Conservation (phyloP, 1,140 invertebrate genomes). For the Plodia interpunctella region DNA sequence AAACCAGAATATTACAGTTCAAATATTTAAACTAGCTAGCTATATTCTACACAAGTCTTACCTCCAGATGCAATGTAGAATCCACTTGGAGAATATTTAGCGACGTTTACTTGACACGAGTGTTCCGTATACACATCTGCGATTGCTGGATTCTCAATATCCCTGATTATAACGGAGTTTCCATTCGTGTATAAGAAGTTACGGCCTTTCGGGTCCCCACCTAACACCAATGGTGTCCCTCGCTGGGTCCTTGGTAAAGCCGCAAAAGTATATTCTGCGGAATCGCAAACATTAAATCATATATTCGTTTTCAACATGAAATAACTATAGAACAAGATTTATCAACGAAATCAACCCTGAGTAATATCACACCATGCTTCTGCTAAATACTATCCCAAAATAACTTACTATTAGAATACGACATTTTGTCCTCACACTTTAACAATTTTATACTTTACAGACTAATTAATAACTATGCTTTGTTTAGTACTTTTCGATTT, state of each 20-base stretch:
- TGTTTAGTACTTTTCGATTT: slow-evolving; percentile 56
- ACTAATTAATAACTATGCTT: slow-evolving; percentile 38
- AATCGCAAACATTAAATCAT: slow-evolving; percentile 36
- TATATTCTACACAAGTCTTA: slow-evolving; percentile 67
- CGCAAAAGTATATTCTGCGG: slow-evolving; percentile 92
- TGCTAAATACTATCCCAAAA: slow-evolving; percentile 11
- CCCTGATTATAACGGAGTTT: slow-evolving; percentile 97
- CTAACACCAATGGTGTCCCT: slow-evolving; percentile 95
- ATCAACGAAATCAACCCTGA: slow-evolving; percentile 6
- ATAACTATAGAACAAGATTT: slow-evolving; percentile 21
- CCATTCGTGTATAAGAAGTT: slow-evolving; percentile 98
- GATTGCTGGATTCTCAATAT: slow-evolving; percentile 96
- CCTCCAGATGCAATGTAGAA: slow-evolving; percentile 99
- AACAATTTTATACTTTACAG: slow-evolving; percentile 39
- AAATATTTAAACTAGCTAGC: not conserved
- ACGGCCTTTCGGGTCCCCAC: slow-evolving; percentile 97
- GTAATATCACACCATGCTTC: slow-evolving; percentile 20
- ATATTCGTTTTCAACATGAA: slow-evolving; percentile 21
- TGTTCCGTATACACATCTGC: slow-evolving; percentile 98
- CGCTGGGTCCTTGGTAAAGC: slow-evolving; percentile 94
- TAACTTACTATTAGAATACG: slow-evolving; percentile 72
- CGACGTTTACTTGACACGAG: slow-evolving; percentile 94
- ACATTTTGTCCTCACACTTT: slow-evolving; percentile 53
- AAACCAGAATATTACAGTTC: too few relatives aligned
- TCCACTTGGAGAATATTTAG: slow-evolving; percentile 98